Evolutionary conservation across 2,888 invertebrate genomes (phyloP).

Genomic region (Drosophila quinaria): DNA sequence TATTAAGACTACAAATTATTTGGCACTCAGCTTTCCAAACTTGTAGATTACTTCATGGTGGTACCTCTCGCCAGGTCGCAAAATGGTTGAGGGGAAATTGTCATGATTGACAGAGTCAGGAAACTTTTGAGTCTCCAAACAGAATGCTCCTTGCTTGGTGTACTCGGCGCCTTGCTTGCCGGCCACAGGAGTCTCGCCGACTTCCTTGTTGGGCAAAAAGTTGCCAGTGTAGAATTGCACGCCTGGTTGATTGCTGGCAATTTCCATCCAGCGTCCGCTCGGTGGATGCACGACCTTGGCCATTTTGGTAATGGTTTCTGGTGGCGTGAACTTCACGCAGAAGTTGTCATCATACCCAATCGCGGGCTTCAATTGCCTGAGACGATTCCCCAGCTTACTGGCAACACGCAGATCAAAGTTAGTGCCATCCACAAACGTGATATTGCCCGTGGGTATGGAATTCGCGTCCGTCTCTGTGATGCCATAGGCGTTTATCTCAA

Average conservation of each 20-base stretch:
- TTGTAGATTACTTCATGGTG: constrained; percentile 91
- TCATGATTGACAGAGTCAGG: constrained; percentile 96
- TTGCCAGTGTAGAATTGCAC: constrained; percentile 96
- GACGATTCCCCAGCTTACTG: constrained; percentile 88
- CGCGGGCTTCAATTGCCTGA: constrained; percentile 89
- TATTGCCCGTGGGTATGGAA: constrained; percentile 90
- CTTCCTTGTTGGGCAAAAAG: constrained; percentile 88
- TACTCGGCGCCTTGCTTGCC: constrained; percentile 92
- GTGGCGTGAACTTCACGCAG: constrained; percentile 87
- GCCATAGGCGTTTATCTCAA: constrained; percentile 91
- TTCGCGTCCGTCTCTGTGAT: constrained; percentile 91
- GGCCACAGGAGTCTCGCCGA: constrained; percentile 86
- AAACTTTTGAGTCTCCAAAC: constrained; percentile 96
- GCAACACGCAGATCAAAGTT: constrained; percentile 91
- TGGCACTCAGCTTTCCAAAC: constrained; percentile 87
- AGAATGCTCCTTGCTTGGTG: constrained; percentile 92
- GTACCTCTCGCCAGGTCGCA: constrained; percentile 91
- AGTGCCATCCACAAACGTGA: constrained; percentile 90
- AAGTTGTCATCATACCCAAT: constrained; percentile 94
- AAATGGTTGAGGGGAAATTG: constrained; percentile 91
- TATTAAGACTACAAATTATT: neutral
- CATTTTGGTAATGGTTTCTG: constrained; percentile 86
- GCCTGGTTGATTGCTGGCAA: constrained; percentile 95
- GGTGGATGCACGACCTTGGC: constrained; percentile 89
- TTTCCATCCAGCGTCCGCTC: constrained; percentile 91